phyloP scores from a whole-genome alignment of 1,140 invertebrate species.

The Chironomus tepperi region DNA sequence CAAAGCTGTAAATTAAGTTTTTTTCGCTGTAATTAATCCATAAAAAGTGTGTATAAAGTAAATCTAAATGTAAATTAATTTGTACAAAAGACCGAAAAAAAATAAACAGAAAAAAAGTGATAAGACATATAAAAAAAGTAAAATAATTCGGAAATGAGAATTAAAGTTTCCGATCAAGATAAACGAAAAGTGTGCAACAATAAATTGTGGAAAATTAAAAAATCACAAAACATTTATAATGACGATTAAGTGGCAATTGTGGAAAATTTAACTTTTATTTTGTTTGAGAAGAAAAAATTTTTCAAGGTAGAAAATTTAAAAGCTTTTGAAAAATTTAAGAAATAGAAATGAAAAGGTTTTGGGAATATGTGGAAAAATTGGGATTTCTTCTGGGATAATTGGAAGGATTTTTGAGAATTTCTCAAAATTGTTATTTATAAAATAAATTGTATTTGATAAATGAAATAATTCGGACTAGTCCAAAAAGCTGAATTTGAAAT shows the following conservation, averaged over 20 bases:
- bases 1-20: conserved; percentile 11
- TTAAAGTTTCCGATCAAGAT: neutral
- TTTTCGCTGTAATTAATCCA: neutral
- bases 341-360: neutral
- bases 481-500: no score
- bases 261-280: neutral
- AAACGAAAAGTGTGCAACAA: conserved; percentile 5
- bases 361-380: neutral
- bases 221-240: conserved; percentile 17
- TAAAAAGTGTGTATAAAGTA: conserved; percentile 16
- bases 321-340: neutral
- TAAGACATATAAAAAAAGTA: neutral
- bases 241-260: conserved; percentile 19
- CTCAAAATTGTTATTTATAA: no score
- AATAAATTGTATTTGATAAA: no score
- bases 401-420: no score
- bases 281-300: neutral
- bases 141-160: neutral
- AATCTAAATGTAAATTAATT: conserved; percentile 1
- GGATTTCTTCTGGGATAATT: no score
- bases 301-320: neutral
- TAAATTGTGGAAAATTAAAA: conserved; percentile 17
- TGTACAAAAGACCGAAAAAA: neutral
- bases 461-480: no score
- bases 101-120: neutral